These are phyloP conservation scores for Bettongia penicillata DNA, from an alignment of 2,113 vertebrate species.

Conservation along the genomic window DNA sequence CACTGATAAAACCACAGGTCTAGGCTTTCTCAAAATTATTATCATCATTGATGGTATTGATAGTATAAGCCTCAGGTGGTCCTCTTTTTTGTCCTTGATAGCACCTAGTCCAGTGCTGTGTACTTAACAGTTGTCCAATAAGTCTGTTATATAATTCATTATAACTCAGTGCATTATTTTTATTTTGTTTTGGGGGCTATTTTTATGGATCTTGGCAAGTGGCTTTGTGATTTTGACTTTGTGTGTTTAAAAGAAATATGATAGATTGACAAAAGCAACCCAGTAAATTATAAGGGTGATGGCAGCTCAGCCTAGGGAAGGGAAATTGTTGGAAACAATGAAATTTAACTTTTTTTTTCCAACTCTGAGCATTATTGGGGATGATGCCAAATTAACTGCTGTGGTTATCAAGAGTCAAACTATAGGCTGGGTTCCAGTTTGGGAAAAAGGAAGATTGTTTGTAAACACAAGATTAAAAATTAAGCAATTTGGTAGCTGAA, in stretches of 20 bases:
- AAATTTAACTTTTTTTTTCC: conserved; percentile 80
- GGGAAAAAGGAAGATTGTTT: conserved; percentile 81
- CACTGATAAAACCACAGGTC: neutral
- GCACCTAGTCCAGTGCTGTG: neutral
- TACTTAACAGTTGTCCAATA: neutral
- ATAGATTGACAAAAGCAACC: conserved; percentile 50
- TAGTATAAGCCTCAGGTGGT: neutral
- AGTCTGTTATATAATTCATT: neutral
- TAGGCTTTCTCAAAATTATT: neutral
- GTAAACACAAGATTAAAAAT: conserved; percentile 79
- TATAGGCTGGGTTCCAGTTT: conserved; percentile 73
- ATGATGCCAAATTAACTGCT: conserved; percentile 78
- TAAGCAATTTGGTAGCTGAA: conserved; percentile 82
- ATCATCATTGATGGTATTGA: neutral
- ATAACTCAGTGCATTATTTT: neutral
- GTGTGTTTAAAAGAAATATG: conserved; percentile 67
- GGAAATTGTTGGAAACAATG: conserved; percentile 79
- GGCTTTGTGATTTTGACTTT: conserved; percentile 60
- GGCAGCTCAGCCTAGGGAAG: conserved; percentile 65
- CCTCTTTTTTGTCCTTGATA: neutral
- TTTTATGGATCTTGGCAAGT: conserved; percentile 45
- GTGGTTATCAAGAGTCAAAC: conserved; percentile 74
- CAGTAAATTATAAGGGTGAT: conserved; percentile 73
- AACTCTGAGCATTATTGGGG: conserved; percentile 72
- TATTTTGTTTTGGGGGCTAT: neutral